These are phyloP conservation scores for Latrodectus hesperus DNA, from an alignment of 2,888 invertebrate species.

Conservation along the genomic window DNA sequence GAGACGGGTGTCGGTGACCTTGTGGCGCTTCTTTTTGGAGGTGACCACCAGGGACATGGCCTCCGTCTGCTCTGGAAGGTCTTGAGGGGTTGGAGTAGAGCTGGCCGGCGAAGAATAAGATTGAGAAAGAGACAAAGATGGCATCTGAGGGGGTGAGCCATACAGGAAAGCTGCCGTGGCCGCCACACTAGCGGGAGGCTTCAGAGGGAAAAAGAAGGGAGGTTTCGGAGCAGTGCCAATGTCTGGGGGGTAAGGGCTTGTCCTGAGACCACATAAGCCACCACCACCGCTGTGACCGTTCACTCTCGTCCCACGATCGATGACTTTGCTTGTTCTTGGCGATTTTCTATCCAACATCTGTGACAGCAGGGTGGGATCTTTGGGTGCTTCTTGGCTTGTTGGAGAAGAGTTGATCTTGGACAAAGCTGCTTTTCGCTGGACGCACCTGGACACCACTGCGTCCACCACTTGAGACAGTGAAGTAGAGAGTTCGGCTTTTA, in stretches of 20 bases:
- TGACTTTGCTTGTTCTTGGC: constrained; percentile 83
- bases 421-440: constrained; percentile 78
- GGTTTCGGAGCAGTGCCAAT: constrained; percentile 64
- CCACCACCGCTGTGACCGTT: constrained; percentile 70
- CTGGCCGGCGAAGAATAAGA: constrained; percentile 57
- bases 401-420: constrained; percentile 20
- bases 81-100: constrained; percentile 73
- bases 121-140: constrained; percentile 43
- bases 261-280: constrained; percentile 37
- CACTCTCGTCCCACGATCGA: constrained; percentile 78
- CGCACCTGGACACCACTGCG: constrained; percentile 86
- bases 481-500: constrained; percentile 91
- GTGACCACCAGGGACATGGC: constrained; percentile 95
- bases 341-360: constrained; percentile 83
- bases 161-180: constrained; percentile 64
- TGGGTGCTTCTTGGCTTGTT: constrained; percentile 10
- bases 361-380: constrained; percentile 69
- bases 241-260: constrained; percentile 69
- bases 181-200: constrained; percentile 61
- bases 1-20: constrained; percentile 94
- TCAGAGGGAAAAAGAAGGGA: constrained; percentile 63
- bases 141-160: constrained; percentile 61
- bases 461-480: constrained; percentile 90
- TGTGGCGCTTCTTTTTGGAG: constrained; percentile 96
- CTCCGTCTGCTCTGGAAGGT: constrained; percentile 88